phyloP scores from a whole-genome alignment of 53 echinoderm and acorn worm species.

The Holothuria leucospilota region DNA sequence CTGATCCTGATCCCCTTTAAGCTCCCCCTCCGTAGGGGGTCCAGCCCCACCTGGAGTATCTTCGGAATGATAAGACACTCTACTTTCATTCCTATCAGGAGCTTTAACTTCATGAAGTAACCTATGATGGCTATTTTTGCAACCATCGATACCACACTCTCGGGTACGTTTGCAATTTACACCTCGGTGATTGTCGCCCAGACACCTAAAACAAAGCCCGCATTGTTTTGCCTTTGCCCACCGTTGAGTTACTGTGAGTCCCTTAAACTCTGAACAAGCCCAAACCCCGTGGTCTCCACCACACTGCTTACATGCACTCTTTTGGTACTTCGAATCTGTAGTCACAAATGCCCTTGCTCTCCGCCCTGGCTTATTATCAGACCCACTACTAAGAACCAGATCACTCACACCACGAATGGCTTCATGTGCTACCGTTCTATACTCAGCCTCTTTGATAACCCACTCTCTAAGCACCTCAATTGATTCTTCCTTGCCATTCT shows the following conservation, averaged over 20 bases:
- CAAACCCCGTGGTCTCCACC: background rate
- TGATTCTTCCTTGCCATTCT: conserved; percentile 6
- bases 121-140: background rate
- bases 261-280: background rate
- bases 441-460: conserved; percentile 22
- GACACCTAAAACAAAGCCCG: conserved; percentile 14
- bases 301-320: background rate
- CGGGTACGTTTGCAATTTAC: background rate
- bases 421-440: conserved; percentile 28
- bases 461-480: conserved; percentile 7
- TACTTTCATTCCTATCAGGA: background rate
- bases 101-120: conserved; percentile 14
- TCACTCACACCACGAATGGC: background rate
- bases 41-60: background rate
- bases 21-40: background rate
- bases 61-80: background rate
- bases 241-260: background rate
- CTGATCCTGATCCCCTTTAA: background rate
- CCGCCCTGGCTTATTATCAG: background rate
- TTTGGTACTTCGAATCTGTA: background rate
- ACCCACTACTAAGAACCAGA: background rate
- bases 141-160: conserved; percentile 22
- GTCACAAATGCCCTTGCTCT: conserved; percentile 33
- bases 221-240: conserved; percentile 3
- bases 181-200: no score